Base-by-base conservation (phyloP, 2,888 invertebrate genomes). In the Tillus elongatus region DNA sequence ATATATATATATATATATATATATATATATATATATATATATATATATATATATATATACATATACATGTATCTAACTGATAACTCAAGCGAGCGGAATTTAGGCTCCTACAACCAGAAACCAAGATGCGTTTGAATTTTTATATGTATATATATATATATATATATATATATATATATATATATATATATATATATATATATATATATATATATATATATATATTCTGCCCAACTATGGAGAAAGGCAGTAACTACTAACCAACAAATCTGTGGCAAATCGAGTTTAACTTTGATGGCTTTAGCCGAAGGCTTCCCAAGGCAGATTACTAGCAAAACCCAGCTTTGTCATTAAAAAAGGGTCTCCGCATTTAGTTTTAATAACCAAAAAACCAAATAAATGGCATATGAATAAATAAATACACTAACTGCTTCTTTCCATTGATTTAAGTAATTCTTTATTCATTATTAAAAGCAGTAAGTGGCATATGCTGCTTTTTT, bases 211-310 rank as follows among this genome's bases (percentile, higher is more conserved):
- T 19, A 19, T 8, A 19, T 8, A 19, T n/a, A 19, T n/a, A 6
- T 8, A n/a, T 19, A 19, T 8, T 8, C 24, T 19, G 24, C 24
- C 24, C 24, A 19, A 19, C 24, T 19, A 8, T 19, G 24, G 24
- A 19, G 24, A 19, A 29, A 29, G 30, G 30, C 30, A 29, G 30
- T 10, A 29, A 29, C 30, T 29, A 10, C 30, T 29, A 29, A 29
- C 30, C 30, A 29, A 29, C 11, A 29, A 6, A 29, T 29, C n/a
- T 29, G 30, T 29, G 30, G 11, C 9, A 29, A 29, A 29, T 19
- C n/a, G 6, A n/a, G 6, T 8, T 19, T 8, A 19, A 19, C 24
- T 19, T 19, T 19, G 6, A 8, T 19, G 24, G 6, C 24, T 19
- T 19, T 8, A 19, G 24, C 24, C 24, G n/a, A 19, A 19, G 6